phyloP scores from a whole-genome alignment of 2,797 vertebrate species.

The Salmo trutta region DNA sequence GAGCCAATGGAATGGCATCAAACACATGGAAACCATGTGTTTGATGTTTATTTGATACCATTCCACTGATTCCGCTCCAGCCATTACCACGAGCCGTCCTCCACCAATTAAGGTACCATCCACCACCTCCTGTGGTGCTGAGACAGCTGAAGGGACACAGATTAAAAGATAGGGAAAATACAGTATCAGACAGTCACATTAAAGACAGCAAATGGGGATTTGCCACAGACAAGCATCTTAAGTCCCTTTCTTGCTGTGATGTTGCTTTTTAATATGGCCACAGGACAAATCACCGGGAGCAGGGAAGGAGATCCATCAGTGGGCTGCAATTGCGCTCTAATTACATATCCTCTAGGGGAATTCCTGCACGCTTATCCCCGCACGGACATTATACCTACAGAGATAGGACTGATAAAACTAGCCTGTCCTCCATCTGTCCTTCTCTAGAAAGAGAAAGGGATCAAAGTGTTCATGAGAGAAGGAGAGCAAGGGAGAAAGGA shows the following conservation, averaged over 20 bases:
- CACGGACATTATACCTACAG: constrained; percentile 42
- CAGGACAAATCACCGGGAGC: constrained; percentile 70
- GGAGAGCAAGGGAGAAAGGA: constrained; percentile 33
- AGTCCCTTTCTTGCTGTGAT: constrained; percentile 46
- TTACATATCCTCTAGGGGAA: constrained; percentile 69
- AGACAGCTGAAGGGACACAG: constrained; percentile 32
- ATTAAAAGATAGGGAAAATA: constrained; percentile 54
- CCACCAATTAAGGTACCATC: too few species aligned
- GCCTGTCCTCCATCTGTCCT: constrained; percentile 23
- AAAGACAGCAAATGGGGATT: constrained; percentile 60
- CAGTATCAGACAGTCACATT: constrained; percentile 49
- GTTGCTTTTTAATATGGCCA: constrained; percentile 66
- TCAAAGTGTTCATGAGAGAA: constrained; percentile 52
- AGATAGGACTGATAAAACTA: constrained; percentile 60
- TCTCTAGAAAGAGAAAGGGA: constrained; percentile 35
- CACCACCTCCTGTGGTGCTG: constrained; percentile 25
- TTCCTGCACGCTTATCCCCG: constrained; percentile 55
- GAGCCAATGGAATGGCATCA: too few species aligned
- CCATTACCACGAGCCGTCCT: too few species aligned
- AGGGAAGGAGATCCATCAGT: constrained; percentile 58
- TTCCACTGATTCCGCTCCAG: too few species aligned
- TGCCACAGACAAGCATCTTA: constrained; percentile 45
- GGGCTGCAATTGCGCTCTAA: constrained; percentile 67
- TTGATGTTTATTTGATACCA: too few species aligned
- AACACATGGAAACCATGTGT: too few species aligned